Percentiles rank a stretch among this genome's conserved stretches.
phyloP scores from a whole-genome alignment of 2,888 invertebrate genomes.

The Cancer borealis region DNA sequence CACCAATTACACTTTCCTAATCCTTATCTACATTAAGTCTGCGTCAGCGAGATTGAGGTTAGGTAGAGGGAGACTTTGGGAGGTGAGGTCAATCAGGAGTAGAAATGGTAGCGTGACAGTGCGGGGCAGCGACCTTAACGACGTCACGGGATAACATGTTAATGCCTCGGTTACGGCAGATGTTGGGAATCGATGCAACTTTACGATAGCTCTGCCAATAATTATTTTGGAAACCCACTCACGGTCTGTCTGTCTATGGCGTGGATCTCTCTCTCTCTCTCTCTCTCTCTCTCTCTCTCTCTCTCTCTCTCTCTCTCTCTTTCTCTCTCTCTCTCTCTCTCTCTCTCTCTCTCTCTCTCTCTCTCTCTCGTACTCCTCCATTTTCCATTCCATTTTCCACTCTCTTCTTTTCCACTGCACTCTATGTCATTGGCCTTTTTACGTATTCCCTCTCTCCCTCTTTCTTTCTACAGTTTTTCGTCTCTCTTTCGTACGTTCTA shows the following conservation, averaged over 20 bases:
- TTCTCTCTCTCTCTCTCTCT: neutral
- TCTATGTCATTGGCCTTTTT: neutral
- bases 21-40: neutral
- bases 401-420: neutral
- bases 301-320: neutral
- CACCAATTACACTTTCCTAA: constrained; percentile 34
- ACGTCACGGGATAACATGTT: constrained; percentile 55
- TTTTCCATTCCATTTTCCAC: neutral
- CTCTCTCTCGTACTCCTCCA: neutral
- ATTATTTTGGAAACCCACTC: constrained; percentile 58
- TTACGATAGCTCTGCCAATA: constrained; percentile 51
- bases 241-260: neutral
- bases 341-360: constrained; percentile 1
- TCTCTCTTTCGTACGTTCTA: neutral
- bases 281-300: constrained; percentile 46
- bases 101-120: neutral
- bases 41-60: neutral
- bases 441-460: neutral
- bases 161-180: constrained; percentile 49
- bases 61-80: neutral
- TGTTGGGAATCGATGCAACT: constrained; percentile 59
- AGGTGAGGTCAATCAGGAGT: neutral
- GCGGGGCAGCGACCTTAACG: neutral
- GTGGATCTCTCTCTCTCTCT: neutral
- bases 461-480: neutral